These are phyloP conservation scores for Larimichthys crocea DNA, from an alignment of 2,113 vertebrate species.

Conservation along the genomic window DNA sequence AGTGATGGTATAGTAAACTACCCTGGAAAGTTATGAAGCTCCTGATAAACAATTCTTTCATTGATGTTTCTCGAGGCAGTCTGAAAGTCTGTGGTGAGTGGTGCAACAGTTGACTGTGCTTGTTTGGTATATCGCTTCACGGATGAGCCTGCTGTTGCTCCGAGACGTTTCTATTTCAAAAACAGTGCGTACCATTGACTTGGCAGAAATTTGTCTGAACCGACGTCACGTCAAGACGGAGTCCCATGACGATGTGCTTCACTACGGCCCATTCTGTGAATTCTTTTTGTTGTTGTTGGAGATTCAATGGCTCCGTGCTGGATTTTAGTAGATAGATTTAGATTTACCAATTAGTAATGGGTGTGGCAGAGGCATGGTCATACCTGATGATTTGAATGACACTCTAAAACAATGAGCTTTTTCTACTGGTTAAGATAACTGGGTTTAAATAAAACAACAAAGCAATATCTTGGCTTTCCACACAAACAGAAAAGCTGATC, in stretches of 20 bases:
- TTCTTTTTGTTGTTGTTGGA: neutral
- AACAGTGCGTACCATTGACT: neutral
- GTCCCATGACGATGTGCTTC: slow-evolving; percentile 1
- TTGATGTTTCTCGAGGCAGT: slow-evolving; percentile 10
- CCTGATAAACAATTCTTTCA: neutral
- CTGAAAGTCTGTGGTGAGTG: neutral
- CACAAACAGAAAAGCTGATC: slow-evolving; percentile 31
- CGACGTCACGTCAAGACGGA: slow-evolving; percentile 4
- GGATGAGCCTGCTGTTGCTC: neutral
- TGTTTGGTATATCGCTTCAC: neutral
- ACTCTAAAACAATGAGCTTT: slow-evolving; percentile 2
- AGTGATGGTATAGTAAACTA: neutral
- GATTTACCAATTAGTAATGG: neutral
- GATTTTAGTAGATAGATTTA: no score
- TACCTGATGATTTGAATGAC: slow-evolving; percentile 49
- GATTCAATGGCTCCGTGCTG: neutral
- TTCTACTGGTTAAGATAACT: neutral
- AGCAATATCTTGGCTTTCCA: slow-evolving; percentile 6
- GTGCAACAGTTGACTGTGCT: neutral
- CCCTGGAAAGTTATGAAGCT: neutral
- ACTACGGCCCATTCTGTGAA: no score
- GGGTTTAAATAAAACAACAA: neutral
- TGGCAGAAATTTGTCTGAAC: slow-evolving; percentile 1
- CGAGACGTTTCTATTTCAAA: slow-evolving; percentile 3
- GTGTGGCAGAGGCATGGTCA: neutral